These are phyloP conservation scores for Sinopyrophorus schimmeli DNA, from an alignment of 2,888 invertebrate species.

Conservation along the genomic window DNA sequence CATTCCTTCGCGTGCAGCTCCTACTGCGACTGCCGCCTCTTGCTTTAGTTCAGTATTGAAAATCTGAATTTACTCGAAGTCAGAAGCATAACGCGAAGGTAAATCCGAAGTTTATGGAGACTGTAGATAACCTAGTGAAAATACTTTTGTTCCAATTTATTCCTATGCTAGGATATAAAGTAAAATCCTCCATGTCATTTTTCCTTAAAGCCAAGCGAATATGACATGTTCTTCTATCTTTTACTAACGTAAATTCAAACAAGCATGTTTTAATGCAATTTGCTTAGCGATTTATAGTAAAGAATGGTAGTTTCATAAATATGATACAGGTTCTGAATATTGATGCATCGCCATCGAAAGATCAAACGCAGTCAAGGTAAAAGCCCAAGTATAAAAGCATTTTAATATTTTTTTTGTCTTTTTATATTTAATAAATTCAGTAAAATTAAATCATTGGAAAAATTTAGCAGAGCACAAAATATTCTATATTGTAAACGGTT, in stretches of 20 bases:
- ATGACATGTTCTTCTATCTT: slow-evolving; percentile 38
- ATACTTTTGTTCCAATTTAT: slow-evolving; percentile 34
- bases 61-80: slow-evolving; percentile 18
- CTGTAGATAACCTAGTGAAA: slow-evolving; percentile 25
- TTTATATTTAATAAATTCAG: too few relatives aligned
- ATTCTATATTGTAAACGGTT: slow-evolving; percentile 4
- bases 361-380: too few relatives aligned
- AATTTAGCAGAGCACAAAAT: slow-evolving; percentile 4
- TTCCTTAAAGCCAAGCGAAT: slow-evolving; percentile 37
- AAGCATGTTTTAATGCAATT: too few relatives aligned
- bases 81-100: slow-evolving; percentile 12
- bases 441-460: too few relatives aligned
- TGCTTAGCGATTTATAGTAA: too few relatives aligned
- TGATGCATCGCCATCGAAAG: too few relatives aligned
- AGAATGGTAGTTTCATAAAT: too few relatives aligned
- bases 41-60: slow-evolving; percentile 21
- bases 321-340: too few relatives aligned
- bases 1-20: too few relatives aligned
- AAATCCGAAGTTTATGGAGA: slow-evolving; percentile 25
- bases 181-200: slow-evolving; percentile 34
- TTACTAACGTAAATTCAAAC: slow-evolving; percentile 14
- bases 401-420: too few relatives aligned
- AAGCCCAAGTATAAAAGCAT: too few relatives aligned
- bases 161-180: slow-evolving; percentile 30
- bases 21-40: too few relatives aligned